These are phyloP conservation scores for Philaethria dido DNA, from an alignment of 2,888 invertebrate genomes.

Conservation along the genomic window DNA sequence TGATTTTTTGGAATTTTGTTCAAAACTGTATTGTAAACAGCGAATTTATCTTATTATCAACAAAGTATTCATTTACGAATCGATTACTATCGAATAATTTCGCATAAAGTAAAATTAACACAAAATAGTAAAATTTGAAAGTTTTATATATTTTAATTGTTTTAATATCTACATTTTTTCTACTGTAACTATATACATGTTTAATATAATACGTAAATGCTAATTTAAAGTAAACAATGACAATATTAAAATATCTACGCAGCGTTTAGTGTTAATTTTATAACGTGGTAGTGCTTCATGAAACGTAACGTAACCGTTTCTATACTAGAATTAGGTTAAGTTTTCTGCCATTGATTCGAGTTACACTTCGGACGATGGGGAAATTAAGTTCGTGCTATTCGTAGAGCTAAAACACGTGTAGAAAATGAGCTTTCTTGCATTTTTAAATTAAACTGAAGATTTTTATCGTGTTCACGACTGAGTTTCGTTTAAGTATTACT, in stretches of 20 bases:
- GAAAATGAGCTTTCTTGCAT: slow-evolving; percentile 18
- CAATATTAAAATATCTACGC: slow-evolving; percentile 81
- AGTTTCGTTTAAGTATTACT: not conserved
- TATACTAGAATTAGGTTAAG: slow-evolving; percentile 60
- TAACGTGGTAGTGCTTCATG: slow-evolving; percentile 75
- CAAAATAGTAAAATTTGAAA: slow-evolving; percentile 34
- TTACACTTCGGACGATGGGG: slow-evolving; percentile 46
- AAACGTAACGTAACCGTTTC: slow-evolving; percentile 63
- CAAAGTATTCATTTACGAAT: slow-evolving; percentile 24
- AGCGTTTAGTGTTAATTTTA: slow-evolving; percentile 74
- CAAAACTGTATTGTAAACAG: slow-evolving; percentile 22
- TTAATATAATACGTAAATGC: slow-evolving; percentile 74
- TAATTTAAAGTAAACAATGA: slow-evolving; percentile 76
- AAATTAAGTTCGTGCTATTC: slow-evolving; percentile 42
- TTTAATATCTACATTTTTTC: slow-evolving; percentile 39
- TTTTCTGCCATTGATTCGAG: slow-evolving; percentile 60
- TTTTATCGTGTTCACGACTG: not conserved
- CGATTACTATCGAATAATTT: slow-evolving; percentile 27
- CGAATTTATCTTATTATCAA: slow-evolving; percentile 34
- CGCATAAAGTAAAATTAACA: slow-evolving; percentile 28
- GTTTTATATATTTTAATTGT: slow-evolving; percentile 35
- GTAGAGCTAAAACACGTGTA: slow-evolving; percentile 17
- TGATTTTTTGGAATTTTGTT: slow-evolving; percentile 30
- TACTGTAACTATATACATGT: slow-evolving; percentile 68
- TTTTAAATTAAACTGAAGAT: slow-evolving; percentile 1